Percentiles rank a stretch among this genome's conserved stretches.
Conservation (phyloP, 2,888 invertebrate genomes). For the Tenthredo notha region DNA sequence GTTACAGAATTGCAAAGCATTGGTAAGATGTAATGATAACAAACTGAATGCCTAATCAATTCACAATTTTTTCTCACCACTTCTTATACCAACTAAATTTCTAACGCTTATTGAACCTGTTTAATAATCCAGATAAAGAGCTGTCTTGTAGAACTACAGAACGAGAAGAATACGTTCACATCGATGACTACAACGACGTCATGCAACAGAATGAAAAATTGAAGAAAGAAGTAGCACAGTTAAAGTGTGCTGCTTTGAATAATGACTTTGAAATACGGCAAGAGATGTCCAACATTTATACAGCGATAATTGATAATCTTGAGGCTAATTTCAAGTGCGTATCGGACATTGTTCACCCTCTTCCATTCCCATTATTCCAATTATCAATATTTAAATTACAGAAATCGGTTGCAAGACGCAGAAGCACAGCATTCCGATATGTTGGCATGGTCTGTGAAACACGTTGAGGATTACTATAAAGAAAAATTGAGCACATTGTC, state of each 20-base stretch:
- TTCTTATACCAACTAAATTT: not conserved
- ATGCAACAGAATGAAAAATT: slow-evolving; percentile 68
- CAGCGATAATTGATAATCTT: slow-evolving; percentile 69
- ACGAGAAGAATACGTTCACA: slow-evolving; percentile 44
- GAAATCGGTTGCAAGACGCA: slow-evolving; percentile 68
- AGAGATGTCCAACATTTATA: slow-evolving; percentile 71
- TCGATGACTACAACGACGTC: slow-evolving; percentile 69
- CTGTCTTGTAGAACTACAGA: slow-evolving; percentile 22
- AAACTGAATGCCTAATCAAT: not conserved
- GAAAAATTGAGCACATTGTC: slow-evolving; percentile 59
- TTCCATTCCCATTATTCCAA: too few relatives aligned
- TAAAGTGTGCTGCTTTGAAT: slow-evolving; percentile 67
- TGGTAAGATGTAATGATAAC: not conserved
- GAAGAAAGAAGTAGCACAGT: slow-evolving; percentile 66
- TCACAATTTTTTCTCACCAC: not conserved
- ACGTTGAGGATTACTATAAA: slow-evolving; percentile 70
- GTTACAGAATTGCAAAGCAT: slow-evolving; percentile 61
- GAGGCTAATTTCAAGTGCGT: slow-evolving; percentile 71
- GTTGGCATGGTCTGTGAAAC: slow-evolving; percentile 68
- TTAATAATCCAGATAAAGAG: slow-evolving; percentile 46
- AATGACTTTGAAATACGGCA: slow-evolving; percentile 72
- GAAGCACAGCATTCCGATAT: slow-evolving; percentile 71
- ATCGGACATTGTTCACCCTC: not conserved
- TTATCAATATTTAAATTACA: slow-evolving; percentile 49
- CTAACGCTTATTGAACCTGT: not conserved